These are phyloP conservation scores for Coreoperca whiteheadi DNA, from an alignment of 2,113 vertebrate species.

Conservation along the genomic window DNA sequence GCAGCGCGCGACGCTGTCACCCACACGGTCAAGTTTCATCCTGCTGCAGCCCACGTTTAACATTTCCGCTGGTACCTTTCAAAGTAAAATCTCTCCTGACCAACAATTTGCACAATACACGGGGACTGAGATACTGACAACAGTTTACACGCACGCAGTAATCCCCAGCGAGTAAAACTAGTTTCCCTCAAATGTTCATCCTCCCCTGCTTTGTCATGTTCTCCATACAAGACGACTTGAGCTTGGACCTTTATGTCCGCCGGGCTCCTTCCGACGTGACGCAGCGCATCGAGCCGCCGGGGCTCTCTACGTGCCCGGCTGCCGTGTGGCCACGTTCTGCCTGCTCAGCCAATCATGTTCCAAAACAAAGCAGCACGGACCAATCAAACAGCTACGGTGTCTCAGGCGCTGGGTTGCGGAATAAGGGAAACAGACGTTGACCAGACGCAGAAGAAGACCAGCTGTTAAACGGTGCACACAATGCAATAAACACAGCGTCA, in stretches of 20 bases:
- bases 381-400: conserved; percentile 14
- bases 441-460: no score
- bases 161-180: accelerated
- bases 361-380: background rate
- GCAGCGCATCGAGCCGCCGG: no score
- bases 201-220: background rate
- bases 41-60: no score
- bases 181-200: background rate
- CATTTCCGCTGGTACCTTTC: conserved; percentile 37
- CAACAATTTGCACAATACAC: background rate
- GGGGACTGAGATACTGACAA: accelerated
- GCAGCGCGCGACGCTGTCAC: no score
- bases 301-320: conserved; percentile 60
- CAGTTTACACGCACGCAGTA: no score
- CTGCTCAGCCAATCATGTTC: conserved; percentile 66
- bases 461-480: no score
- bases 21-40: background rate
- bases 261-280: background rate
- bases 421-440: background rate
- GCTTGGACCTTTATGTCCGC: conserved; percentile 1
- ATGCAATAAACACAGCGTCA: no score
- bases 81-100: conserved; percentile 16
- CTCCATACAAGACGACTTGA: accelerated
- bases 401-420: background rate
- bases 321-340: conserved; percentile 73